Conservation (phyloP, 2,113 vertebrate genomes). For the Dipodomys ordii region DNA sequence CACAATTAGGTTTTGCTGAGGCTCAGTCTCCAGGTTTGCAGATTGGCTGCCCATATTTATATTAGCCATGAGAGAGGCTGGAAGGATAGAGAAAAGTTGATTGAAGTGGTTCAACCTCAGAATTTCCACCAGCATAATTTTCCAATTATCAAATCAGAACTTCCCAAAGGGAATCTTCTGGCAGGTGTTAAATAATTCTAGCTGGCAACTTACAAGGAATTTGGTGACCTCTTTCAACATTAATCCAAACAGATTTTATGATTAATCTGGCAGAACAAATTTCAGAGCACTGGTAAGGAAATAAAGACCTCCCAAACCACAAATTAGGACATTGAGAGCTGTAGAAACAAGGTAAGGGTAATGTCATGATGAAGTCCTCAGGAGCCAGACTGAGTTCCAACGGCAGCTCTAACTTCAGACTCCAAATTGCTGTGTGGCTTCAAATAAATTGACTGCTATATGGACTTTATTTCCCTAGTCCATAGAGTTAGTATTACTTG, state of each 20-base stretch:
- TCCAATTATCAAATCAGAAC: conserved; percentile 11
- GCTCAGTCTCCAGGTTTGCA: neutral
- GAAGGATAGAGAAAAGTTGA: neutral
- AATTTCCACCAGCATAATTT: neutral
- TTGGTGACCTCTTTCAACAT: neutral
- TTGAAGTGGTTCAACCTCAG: neutral
- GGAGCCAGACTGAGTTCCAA: neutral
- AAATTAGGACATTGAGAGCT: neutral
- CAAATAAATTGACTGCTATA: neutral
- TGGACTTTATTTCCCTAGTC: neutral
- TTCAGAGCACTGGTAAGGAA: neutral
- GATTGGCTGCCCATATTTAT: neutral
- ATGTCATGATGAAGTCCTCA: neutral
- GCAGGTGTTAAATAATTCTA: neutral
- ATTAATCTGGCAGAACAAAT: neutral
- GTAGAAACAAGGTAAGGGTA: neutral
- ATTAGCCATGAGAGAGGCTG: neutral
- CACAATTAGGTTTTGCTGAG: conserved; percentile 3
- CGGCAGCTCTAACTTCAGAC: neutral
- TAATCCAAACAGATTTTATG: neutral
- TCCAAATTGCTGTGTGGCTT: neutral
- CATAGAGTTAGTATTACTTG: neutral
- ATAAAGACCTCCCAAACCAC: neutral
- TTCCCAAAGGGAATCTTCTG: neutral
- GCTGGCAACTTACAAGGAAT: neutral